A percentile compares a stretch with the other conserved stretches of the same genome.
Conservation (phyloP, 2,113 vertebrate genomes). For the Holacanthus passer region DNA sequence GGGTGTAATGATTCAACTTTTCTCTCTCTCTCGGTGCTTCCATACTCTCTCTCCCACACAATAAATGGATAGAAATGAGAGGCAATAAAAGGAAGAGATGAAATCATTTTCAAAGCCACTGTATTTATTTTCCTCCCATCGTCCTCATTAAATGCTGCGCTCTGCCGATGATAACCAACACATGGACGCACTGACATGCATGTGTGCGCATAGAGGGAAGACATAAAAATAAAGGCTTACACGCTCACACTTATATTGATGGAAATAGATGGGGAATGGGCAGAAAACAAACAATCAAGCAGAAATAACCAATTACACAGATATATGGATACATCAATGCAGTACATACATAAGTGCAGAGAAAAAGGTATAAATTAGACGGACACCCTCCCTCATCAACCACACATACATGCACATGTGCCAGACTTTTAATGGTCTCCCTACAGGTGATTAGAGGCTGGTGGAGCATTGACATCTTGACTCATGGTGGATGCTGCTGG, state of each 20-base stretch:
- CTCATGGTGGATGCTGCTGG: constrained; percentile 40
- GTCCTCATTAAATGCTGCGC: constrained; percentile 64
- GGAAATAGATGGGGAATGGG: constrained; percentile 14
- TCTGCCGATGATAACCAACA: constrained; percentile 52
- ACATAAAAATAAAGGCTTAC: neutral
- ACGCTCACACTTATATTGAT: constrained; percentile 21
- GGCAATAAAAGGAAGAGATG: constrained; percentile 75
- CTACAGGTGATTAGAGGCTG: constrained; percentile 42
- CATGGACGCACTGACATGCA: constrained; percentile 29
- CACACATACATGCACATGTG: neutral
- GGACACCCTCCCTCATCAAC: neutral
- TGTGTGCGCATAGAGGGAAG: neutral
- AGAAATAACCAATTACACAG: neutral
- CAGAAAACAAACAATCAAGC: neutral
- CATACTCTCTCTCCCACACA: constrained; percentile 53
- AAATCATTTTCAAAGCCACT: constrained; percentile 74
- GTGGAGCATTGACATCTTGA: constrained; percentile 59
- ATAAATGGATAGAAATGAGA: constrained; percentile 76
- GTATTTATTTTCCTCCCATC: constrained; percentile 65
- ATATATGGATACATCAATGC: constrained; percentile 12
- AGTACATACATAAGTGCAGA: neutral
- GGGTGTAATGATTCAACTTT: constrained; percentile 68
- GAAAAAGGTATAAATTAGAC: neutral
- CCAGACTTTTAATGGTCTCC: constrained; percentile 25
- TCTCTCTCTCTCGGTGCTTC: constrained; percentile 43